Base-by-base conservation (phyloP, 1,140 invertebrate genomes). In the Eulimnadia texana region DNA sequence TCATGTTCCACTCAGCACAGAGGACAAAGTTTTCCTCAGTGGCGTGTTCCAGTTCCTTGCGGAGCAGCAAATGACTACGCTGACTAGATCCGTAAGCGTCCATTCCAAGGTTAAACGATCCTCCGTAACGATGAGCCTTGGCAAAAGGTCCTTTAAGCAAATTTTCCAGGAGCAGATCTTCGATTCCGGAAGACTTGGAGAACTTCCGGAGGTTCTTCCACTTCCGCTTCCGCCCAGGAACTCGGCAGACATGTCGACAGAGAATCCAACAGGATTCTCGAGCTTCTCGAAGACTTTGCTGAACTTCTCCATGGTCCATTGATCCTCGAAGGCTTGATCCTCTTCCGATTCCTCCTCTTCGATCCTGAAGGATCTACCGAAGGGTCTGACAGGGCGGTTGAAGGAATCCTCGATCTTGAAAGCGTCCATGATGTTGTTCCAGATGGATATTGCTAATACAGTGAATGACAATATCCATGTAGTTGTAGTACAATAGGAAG, bases 1-100 rank as follows among this genome's bases (percentile, higher is more conserved):
- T 61, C 23, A 29, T 23, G 20, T 61, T 51, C 20, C 49, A 24
- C 10, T 61, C 60, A 27, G 53, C 50, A 25, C 60, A 61, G 24
- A 61, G 53, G n/a, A 55, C 27, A 61, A 61, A 54, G 27, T 52
- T 54, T 20, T 42, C 50, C 3, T 54, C 27, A 13, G 22, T 29
- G 10, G 11, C 19, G 16, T 23, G 20, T 2, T 54, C 24, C 16
- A 57, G 28, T 11, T 33, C 27, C 33, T 57, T 57, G 27, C 42
- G 28, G 24, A 61, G 16, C 16, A 28, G 19, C 13, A 61, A 29
- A 20, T 51, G 51, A 23, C 27, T 25, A 24, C 60, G 60, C 19
- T 61, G 60, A 1, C 29, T 27, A 6, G 19, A 16, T n/a, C 60
- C 60, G 27, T 61, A 54, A 23, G 51, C 50, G 11, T 51, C 60